Evolutionary conservation across 2,797 vertebrate genomes (phyloP), one percentile per base, ranked within the genome.

Genomic region (Esox masquinongy): DNA sequence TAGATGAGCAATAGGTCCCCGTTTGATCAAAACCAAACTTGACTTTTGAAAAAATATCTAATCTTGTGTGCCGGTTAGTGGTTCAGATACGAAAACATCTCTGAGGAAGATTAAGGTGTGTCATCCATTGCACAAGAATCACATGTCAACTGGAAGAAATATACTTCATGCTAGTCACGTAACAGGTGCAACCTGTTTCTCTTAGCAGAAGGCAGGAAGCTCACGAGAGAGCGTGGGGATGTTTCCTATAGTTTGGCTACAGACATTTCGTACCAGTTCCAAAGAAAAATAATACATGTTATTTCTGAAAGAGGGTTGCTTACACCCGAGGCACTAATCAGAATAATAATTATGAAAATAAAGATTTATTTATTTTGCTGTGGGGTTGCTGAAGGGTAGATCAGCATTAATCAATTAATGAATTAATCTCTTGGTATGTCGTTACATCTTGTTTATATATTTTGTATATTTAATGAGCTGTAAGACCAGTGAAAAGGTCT

Each of bases 161-260:
- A 66, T 34, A 34, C 31, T 36, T 34, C 4, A 34, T 34, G 29
- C 16, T 19, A 1, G 31, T 66, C 64, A 66, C 64, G 16, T 66
- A 66, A 16, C 64, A 66, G 64, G 64, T 34, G 29, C 31, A 34
- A 66, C 64, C 64, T 66, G 64, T 66, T 66, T 66, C 31, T 36
- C 24, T 34, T 31, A 26, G 29, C 29, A 66, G 64, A 1, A 66
- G 29, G 64, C 64, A 36, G 29, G 31, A 66, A 34, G 64, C 12
- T 34, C 64, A 34, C 15, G 24, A 17, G 16, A 17, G 63, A 31
- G 15, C 16, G 26, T 17, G 15, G 15, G 26, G 29, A 17, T 66
- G 63, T 66, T 66, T 66, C 63, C 24, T 66, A 16, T 31, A 6
- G 29, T 66, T 31, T 34, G 64, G 31, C 16, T 29, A 5, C 24